Base-by-base conservation (phyloP, 2,888 invertebrate species). In the Drosophila kambysellisi region DNA sequence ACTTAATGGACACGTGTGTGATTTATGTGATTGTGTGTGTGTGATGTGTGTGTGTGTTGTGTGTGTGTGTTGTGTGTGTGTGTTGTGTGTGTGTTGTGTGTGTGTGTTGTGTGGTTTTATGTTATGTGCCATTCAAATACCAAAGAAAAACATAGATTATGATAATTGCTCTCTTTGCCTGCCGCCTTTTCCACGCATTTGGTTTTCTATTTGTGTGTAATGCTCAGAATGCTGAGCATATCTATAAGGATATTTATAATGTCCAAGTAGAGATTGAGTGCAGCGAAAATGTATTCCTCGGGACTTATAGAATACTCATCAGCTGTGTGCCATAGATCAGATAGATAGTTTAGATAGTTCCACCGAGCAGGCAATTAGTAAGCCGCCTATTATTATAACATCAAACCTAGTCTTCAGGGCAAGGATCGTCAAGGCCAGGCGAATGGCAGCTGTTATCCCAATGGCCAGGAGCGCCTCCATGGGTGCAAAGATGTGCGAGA, bases 221-320 rank as follows among this genome's bases (percentile, higher is more conserved):
- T 59, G 20, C 46, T 15, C 25, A 25, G 15, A 29, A 91, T 59
- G 2, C 95, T 94, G 58, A 98, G 94, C 83, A 98, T 96, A 93
- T 96, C 96, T 74, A 97, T 90, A 94, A 98, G 98, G 78, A 98
- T 96, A 91, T 98, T 97, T 82, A 98, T 94, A 79, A 98, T 95
- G 92, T 98, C 98, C 81, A 98, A 93, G 90, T 98, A 98, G 3
- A 98, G 94, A 92, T 96, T 98, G 50, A 98, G 94, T 0, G 98
- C 96, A 0, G 98, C 98, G 92, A 98, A 98, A 81, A 98, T 96
- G 93, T 98, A 98, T 90, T 98, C 98, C 92, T 98, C 98, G 0
- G 98, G 98, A 0, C 97, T 97, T 70, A 98, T 95, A 56, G 96
- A 94, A 93, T 96, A 97, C 92, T 97, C 96, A 98, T 97, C 75